These are phyloP conservation scores for Cephus pulcher DNA, from an alignment of 2,888 invertebrate species.

Conservation along the genomic window DNA sequence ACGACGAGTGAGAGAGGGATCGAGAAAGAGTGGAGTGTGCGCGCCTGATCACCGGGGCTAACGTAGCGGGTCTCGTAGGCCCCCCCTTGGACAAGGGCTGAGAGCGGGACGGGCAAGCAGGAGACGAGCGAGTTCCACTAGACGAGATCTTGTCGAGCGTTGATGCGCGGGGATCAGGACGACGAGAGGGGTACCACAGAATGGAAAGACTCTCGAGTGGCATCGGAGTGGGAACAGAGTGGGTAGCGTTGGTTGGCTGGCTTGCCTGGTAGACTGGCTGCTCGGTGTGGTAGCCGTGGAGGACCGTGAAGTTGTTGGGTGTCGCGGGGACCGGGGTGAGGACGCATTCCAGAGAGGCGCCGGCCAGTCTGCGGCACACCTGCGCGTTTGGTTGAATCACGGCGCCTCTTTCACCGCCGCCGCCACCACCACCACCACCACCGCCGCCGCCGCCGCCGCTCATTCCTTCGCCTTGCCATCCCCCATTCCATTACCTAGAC, in stretches of 20 bases:
- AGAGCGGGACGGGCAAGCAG: background rate
- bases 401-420: slow-evolving; percentile 46
- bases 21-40: slow-evolving; percentile 2
- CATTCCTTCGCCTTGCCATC: background rate
- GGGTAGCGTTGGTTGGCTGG: background rate
- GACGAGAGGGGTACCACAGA: slow-evolving; percentile 9
- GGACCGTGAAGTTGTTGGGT: background rate
- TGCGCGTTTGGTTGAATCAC: slow-evolving; percentile 63
- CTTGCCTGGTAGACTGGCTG: background rate
- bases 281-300: background rate
- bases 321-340: slow-evolving; percentile 27
- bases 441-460: slow-evolving; percentile 2
- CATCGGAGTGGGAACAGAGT: slow-evolving; percentile 1
- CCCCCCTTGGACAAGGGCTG: background rate
- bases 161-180: background rate
- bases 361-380: slow-evolving; percentile 65
- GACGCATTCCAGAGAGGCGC: slow-evolving; percentile 64
- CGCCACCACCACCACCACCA: slow-evolving; percentile 16
- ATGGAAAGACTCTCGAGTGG: background rate
- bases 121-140: slow-evolving; percentile 18
- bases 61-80: background rate
- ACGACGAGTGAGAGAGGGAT: slow-evolving; percentile 8
- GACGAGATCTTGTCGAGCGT: slow-evolving; percentile 5
- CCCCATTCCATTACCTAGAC: background rate
- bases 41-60: background rate